A percentile compares a stretch with the other conserved stretches of the same genome.
phyloP scores from a whole-genome alignment of 2,113 vertebrate genomes.

The Ceratotherium simum region DNA sequence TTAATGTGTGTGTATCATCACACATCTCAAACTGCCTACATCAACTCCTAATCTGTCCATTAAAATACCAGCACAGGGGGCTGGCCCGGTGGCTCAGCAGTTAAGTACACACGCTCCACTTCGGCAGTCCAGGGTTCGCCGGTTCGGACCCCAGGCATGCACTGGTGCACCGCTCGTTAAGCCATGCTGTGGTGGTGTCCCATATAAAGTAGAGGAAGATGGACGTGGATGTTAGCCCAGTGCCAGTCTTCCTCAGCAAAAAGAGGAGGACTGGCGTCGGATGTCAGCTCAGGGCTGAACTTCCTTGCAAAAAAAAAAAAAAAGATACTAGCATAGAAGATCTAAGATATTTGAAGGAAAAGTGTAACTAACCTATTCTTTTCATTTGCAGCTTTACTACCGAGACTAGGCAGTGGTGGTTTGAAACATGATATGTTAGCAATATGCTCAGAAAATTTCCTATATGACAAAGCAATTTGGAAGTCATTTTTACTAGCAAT shows the following conservation, averaged over 20 bases:
- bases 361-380: background rate
- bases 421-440: background rate
- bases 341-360: background rate
- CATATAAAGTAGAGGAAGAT: too few relatives aligned
- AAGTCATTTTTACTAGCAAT: conserved; percentile 25
- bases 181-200: too few relatives aligned
- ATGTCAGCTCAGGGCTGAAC: too few relatives aligned
- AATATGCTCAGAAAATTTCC: background rate
- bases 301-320: too few relatives aligned
- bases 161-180: too few relatives aligned
- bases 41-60: background rate
- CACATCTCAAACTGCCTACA: background rate
- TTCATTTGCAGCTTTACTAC: background rate
- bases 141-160: too few relatives aligned
- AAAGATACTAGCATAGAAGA: background rate
- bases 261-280: too few relatives aligned
- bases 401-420: background rate
- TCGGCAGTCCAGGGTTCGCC: too few relatives aligned
- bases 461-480: background rate
- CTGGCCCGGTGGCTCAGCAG: too few relatives aligned
- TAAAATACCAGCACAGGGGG: background rate
- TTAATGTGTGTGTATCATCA: background rate
- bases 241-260: too few relatives aligned
- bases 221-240: too few relatives aligned
- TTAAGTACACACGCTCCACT: too few relatives aligned